A percentile compares a stretch with the other conserved stretches of the same genome.
Conservation (phyloP, 2,797 vertebrate genomes). For the Gallinago stenura region DNA sequence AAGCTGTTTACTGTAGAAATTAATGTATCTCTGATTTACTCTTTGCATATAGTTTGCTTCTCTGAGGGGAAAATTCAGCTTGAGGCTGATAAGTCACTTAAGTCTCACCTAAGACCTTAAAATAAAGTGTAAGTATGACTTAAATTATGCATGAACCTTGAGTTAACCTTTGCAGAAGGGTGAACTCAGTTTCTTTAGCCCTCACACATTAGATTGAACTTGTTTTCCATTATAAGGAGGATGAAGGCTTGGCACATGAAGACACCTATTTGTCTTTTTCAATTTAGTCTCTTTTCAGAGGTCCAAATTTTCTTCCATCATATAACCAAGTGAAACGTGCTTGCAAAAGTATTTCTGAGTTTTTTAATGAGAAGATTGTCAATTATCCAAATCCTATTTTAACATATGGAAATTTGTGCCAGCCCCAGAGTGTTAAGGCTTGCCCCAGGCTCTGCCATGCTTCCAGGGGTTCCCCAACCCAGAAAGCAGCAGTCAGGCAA, state of each 20-base stretch:
- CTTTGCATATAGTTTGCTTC: slow-evolving; percentile 37
- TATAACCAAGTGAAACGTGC: background rate
- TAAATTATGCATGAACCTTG: slow-evolving; percentile 26
- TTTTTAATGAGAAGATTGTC: background rate
- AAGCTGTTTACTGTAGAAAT: background rate
- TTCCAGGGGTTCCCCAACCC: background rate
- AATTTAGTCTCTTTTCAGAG: background rate
- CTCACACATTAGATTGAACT: background rate
- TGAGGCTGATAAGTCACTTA: slow-evolving; percentile 19
- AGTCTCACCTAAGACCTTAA: slow-evolving; percentile 34
- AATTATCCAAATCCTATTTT: background rate
- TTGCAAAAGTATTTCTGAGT: background rate
- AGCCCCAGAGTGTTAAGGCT: background rate
- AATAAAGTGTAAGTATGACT: slow-evolving; percentile 4
- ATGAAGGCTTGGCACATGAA: background rate
- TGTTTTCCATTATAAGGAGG: background rate
- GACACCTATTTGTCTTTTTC: background rate
- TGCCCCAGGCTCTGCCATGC: rapidly evolving
- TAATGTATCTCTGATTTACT: slow-evolving; percentile 2
- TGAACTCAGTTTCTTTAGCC: slow-evolving; percentile 6
- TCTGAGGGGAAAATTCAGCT: slow-evolving; percentile 11
- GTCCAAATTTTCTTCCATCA: background rate
- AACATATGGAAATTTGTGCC: background rate
- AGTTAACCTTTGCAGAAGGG: background rate
- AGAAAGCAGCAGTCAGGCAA: background rate